Evolutionary conservation across 2,888 invertebrate species (phyloP).

Genomic region (Trichogramma evanescens): DNA sequence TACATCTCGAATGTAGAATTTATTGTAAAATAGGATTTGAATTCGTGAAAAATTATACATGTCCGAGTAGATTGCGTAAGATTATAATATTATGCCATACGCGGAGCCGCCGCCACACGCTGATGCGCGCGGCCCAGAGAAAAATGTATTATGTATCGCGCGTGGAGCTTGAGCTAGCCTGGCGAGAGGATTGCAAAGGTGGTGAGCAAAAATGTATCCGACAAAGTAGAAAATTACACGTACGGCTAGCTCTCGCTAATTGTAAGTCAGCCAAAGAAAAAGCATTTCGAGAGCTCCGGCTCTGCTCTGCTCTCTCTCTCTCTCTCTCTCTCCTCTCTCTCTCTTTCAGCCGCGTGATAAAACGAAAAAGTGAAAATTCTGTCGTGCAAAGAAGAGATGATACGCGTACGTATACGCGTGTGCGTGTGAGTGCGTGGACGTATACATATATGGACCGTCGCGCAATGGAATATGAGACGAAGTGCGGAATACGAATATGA

Average conservation of each 20-base stretch:
- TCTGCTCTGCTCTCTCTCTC: no score
- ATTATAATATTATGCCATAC: no score
- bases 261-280: constrained; percentile 10
- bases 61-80: no score
- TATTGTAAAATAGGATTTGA: no score
- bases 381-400: background rate
- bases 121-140: background rate
- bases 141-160: no score
- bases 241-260: background rate
- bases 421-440: background rate
- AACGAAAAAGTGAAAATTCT: constrained; percentile 6
- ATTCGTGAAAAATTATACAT: no score
- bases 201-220: background rate
- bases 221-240: constrained; percentile 1
- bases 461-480: constrained; percentile 23
- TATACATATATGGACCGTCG: background rate
- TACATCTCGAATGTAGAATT: no score
- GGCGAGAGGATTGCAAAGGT: no score
- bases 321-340: no score
- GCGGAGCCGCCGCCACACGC: background rate
- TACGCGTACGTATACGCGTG: background rate
- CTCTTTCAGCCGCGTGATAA: background rate
- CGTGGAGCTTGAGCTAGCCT: no score
- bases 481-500: constrained; percentile 45
- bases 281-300: background rate